Evolutionary conservation across 2,113 vertebrate genomes (phyloP).

Genomic region (Cyphomyrus plagiostoma): DNA sequence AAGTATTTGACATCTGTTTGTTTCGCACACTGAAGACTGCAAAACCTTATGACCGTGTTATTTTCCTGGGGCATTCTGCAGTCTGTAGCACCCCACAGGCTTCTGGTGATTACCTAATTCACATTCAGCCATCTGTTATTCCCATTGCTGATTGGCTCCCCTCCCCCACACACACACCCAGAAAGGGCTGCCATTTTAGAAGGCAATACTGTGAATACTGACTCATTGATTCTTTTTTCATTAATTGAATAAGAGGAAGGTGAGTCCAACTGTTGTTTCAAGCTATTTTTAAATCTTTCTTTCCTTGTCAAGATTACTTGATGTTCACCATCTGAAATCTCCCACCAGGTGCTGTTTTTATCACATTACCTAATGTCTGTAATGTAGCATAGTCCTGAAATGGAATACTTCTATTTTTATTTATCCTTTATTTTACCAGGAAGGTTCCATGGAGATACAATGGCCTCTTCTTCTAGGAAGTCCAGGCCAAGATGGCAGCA

Average conservation of each 20-base stretch:
- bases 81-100: conserved; percentile 19
- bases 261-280: conserved; percentile 48
- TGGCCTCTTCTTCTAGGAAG: no score
- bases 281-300: conserved; percentile 8
- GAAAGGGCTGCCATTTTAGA: conserved; percentile 33
- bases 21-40: neutral
- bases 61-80: conserved; percentile 14
- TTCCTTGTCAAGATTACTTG: conserved; percentile 23
- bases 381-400: neutral
- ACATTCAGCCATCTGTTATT: conserved; percentile 35
- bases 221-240: conserved; percentile 57
- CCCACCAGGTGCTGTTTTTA: conserved; percentile 2
- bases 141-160: conserved; percentile 27
- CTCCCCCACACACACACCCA: conserved; percentile 13
- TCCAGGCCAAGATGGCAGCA: no score
- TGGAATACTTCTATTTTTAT: neutral
- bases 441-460: no score
- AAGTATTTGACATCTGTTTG: conserved; percentile 12
- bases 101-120: conserved; percentile 30
- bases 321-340: neutral
- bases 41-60: neutral
- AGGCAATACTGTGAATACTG: conserved; percentile 50
- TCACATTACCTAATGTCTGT: neutral
- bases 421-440: no score
- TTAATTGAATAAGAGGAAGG: conserved; percentile 52